A percentile compares a stretch with the other conserved stretches of the same genome.
Evolutionary conservation across 1,140 invertebrate genomes (phyloP).

Genomic region (Bombus consobrinus): DNA sequence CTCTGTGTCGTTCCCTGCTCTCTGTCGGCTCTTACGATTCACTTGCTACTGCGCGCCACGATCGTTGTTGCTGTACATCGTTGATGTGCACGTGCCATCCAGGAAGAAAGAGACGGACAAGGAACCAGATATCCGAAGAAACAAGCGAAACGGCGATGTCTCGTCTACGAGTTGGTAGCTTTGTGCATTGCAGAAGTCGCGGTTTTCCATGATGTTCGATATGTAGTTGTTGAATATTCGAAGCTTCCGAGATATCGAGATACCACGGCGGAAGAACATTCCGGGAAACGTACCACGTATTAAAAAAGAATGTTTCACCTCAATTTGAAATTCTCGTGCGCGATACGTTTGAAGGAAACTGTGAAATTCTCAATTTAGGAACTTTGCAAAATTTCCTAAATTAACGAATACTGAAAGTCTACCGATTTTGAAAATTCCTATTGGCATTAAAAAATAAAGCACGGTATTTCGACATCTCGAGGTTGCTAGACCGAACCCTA

Average conservation of each 20-base stretch:
- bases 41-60: constrained; percentile 10
- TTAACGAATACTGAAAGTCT: too few species aligned
- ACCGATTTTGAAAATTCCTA: too few species aligned
- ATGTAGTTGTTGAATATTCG: background rate
- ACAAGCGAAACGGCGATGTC: background rate
- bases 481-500: background rate
- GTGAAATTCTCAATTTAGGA: too few species aligned
- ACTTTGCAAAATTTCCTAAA: too few species aligned
- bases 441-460: too few species aligned
- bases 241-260: background rate
- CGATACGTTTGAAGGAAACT: too few species aligned
- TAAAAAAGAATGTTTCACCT: too few species aligned
- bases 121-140: background rate
- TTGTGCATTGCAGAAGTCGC: background rate
- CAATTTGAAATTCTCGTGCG: too few species aligned
- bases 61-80: constrained; percentile 42
- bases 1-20: constrained; percentile 49
- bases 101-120: background rate
- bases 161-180: background rate
- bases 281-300: too few species aligned
- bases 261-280: background rate
- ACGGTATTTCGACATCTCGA: constrained; percentile 7
- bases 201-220: background rate
- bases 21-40: constrained; percentile 46
- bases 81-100: constrained; percentile 1